Base-by-base conservation (phyloP, 2,888 invertebrate genomes). In the Blera fallax region DNA sequence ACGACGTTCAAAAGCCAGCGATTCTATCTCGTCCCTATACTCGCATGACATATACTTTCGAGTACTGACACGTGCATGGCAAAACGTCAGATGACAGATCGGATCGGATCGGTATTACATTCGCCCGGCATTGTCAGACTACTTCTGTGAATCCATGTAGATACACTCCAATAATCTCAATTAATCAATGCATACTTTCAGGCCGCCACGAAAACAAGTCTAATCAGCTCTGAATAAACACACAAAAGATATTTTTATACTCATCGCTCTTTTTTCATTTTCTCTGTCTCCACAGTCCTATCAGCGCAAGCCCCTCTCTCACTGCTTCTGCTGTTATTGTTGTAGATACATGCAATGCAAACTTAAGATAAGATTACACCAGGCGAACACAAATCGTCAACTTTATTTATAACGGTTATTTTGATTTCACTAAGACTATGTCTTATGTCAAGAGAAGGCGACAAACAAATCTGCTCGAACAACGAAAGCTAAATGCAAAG, bases 401-500 rank as follows among this genome's bases (percentile, higher is more conserved):
- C 76, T 72, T 85, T 85, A 85, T 85, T 85, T 85, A 85, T 85
- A 85, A 77, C 81, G 77, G 85, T 65, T 76, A 72, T 72, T 85
- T 56, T 73, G 37, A 81, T 67, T 72, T 77, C 80, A 85, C 85
- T 85, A 72, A 67, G 80, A 65, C 77, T 81, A 56, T 76, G 85
- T 72, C 85, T 85, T 85, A 81, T 80, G 72, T 85, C 85, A 85
- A 85, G 85, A 80, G 60, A 80, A 76, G 76, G 52, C 70, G 80
- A 76, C 80, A 85, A 81, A 85, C 85, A 85, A 85, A 81, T 76
- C 64, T 67, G 74, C 58, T 54, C 73, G 52, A 73, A 34, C 27
- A 78, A 69, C 56, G 52, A 81, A 81, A 74, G 74, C 82, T 67
- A 52, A 83, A 65, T 79, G 79, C 56, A 84, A 76, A 79, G 79